Evolutionary conservation across 2,888 invertebrate genomes (phyloP).

Genomic region (Folsomia candida): DNA sequence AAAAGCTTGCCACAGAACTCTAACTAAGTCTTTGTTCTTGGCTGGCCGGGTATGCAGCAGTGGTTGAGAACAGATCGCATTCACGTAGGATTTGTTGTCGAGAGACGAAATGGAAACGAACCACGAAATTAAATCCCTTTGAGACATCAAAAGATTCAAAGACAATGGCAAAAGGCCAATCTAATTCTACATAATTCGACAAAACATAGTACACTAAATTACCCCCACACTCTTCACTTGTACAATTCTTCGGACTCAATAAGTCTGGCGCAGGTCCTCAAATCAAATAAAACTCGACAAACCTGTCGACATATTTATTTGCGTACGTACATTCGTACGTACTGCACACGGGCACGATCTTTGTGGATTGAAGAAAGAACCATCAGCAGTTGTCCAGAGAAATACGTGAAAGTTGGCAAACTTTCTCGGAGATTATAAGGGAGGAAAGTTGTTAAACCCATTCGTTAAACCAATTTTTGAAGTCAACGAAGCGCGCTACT

Average conservation of each 20-base stretch:
- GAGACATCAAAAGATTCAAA: slow-evolving; percentile 4
- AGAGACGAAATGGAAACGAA: too few species aligned
- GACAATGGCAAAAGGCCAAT: neutral
- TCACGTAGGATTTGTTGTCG: neutral
- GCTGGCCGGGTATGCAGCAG: neutral
- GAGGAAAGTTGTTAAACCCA: neutral
- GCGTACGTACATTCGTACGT: neutral
- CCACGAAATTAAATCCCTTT: slow-evolving; percentile 5
- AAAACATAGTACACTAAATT: neutral
- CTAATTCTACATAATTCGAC: neutral
- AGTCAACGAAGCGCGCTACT: neutral
- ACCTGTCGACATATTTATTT: too few species aligned
- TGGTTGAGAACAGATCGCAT: neutral
- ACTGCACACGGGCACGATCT: neutral
- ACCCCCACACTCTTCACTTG: neutral
- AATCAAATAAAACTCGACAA: neutral
- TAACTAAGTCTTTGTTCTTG: neutral
- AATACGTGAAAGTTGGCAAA: too few species aligned
- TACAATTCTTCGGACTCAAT: neutral
- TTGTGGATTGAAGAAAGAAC: neutral
- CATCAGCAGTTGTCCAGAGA: neutral
- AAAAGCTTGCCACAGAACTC: neutral
- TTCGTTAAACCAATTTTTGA: neutral
- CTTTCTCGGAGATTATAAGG: neutral
- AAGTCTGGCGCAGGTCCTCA: neutral